Conservation (phyloP, 2,113 vertebrate genomes). For the Struthidea cinerea region DNA sequence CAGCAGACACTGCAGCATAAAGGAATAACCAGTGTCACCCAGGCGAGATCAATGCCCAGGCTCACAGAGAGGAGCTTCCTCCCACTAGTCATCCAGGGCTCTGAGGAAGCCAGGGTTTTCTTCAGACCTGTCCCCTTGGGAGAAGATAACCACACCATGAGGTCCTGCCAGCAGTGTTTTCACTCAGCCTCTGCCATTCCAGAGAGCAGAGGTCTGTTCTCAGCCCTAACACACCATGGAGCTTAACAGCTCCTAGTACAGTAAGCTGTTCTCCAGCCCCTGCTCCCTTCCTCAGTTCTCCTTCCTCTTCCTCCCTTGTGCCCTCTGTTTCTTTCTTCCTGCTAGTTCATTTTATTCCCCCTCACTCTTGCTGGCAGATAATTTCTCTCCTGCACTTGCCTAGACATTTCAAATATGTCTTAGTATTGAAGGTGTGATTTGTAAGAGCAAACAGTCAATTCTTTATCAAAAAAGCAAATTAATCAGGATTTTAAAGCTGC, state of each 20-base stretch:
- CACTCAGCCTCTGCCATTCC: neutral
- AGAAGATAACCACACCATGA: neutral
- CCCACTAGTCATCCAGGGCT: neutral
- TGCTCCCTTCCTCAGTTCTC: neutral
- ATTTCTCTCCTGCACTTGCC: neutral
- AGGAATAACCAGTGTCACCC: neutral
- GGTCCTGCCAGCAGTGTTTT: neutral
- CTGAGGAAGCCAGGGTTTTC: neutral
- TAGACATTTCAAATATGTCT: neutral
- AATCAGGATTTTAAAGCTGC: neutral
- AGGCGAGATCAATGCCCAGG: neutral
- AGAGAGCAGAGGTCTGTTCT: neutral
- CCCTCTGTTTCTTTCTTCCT: neutral
- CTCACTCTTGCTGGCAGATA: neutral
- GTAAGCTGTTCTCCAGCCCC: neutral
- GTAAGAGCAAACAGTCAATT: neutral
- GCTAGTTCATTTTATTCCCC: neutral
- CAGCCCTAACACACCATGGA: accelerated
- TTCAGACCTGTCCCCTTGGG: neutral
- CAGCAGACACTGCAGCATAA: neutral
- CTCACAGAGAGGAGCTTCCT: neutral
- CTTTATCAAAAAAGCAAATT: neutral
- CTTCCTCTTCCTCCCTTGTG: neutral
- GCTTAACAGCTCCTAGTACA: neutral
- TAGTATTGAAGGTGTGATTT: neutral